Percentiles rank a stretch among this genome's conserved stretches.
Conservation (phyloP, 1,140 invertebrate species). For the Zaprionus gabonicus region DNA sequence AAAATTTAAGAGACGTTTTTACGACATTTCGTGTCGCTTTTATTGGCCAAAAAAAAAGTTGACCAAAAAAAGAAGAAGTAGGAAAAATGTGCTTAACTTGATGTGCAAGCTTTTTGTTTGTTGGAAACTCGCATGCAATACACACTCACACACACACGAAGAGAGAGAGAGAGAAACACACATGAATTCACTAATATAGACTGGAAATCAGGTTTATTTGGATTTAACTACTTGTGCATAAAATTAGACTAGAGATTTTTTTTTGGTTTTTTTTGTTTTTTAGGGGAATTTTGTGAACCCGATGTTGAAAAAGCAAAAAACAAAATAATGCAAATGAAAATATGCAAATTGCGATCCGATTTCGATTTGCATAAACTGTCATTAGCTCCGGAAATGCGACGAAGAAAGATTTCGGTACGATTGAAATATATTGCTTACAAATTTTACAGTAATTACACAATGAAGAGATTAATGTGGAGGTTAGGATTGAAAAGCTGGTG, state of each 20-base stretch:
- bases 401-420: background rate
- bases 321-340: constrained; percentile 2
- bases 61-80: background rate
- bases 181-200: constrained; percentile 16
- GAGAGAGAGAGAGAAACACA: background rate
- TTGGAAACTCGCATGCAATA: background rate
- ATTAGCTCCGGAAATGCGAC: constrained; percentile 16
- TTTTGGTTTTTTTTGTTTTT: background rate
- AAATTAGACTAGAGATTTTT: constrained; percentile 32
- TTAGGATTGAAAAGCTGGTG: background rate
- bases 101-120: constrained; percentile 8
- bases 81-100: constrained; percentile 8
- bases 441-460: constrained; percentile 24
- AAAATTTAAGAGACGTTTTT: background rate
- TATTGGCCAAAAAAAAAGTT: constrained; percentile 9
- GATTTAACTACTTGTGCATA: constrained; percentile 32
- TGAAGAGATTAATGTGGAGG: background rate
- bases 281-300: constrained; percentile 9
- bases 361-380: constrained; percentile 25
- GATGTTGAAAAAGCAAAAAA: background rate
- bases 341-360: constrained; percentile 21
- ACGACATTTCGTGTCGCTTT: constrained; percentile 3
- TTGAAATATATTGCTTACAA: constrained; percentile 1
- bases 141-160: background rate
- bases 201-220: constrained; percentile 31